phyloP scores from a whole-genome alignment of 2,888 invertebrate genomes.

The Uropetala carovei region DNA sequence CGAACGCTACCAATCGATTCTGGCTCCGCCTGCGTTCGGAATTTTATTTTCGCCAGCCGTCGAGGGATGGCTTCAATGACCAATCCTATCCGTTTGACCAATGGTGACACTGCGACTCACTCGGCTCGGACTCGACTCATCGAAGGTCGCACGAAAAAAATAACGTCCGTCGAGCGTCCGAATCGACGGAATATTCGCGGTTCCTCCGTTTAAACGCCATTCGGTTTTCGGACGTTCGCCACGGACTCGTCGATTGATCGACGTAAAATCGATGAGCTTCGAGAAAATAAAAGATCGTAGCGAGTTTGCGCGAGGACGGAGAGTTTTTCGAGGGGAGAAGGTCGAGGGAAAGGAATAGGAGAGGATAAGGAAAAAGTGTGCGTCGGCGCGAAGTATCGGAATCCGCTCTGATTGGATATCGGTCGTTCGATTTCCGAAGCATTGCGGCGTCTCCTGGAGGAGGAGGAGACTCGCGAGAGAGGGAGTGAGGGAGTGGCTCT shows the following conservation, averaged over 20 bases:
- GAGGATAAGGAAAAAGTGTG: conserved; percentile 24
- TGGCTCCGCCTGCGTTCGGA: conserved; percentile 59
- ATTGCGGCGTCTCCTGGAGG: conserved; percentile 18
- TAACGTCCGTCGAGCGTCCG: background rate
- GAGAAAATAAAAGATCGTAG: background rate
- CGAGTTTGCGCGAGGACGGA: background rate
- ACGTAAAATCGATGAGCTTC: background rate
- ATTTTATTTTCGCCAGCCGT: conserved; percentile 46
- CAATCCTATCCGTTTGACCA: conserved; percentile 42
- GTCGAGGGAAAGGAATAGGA: background rate
- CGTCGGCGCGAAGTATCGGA: conserved; percentile 60
- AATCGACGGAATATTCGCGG: background rate
- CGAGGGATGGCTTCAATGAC: conserved; percentile 49
- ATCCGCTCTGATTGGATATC: conserved; percentile 57
- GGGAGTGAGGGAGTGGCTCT: background rate
- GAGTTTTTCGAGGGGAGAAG: conserved; percentile 7
- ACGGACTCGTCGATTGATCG: background rate
- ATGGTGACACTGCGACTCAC: background rate
- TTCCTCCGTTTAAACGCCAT: background rate
- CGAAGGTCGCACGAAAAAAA: background rate
- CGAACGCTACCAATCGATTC: conserved; percentile 56
- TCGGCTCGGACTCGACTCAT: background rate
- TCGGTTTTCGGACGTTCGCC: background rate
- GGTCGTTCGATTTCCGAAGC: conserved; percentile 60
- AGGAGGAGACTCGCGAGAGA: background rate